Conservation (phyloP, 2,113 vertebrate species). For the Chaetops frenatus region DNA sequence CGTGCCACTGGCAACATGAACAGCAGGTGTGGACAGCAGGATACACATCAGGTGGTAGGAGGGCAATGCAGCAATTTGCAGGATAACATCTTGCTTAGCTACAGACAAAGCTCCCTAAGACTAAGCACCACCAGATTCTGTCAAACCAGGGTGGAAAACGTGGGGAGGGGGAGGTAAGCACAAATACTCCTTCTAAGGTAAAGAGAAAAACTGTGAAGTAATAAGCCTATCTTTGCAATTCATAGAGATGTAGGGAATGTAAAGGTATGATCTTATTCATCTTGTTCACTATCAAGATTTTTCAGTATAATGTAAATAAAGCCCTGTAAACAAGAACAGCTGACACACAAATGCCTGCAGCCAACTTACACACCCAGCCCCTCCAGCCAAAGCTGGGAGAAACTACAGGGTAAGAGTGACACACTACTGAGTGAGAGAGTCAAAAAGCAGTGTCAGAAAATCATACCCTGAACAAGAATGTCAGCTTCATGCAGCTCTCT, state of each 20-base stretch:
- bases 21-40: neutral
- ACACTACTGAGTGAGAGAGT: neutral
- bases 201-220: neutral
- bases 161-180: fast-evolving
- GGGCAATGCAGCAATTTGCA: neutral
- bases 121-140: neutral
- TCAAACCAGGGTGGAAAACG: neutral
- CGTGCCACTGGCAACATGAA: neutral
- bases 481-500: neutral
- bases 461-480: neutral
- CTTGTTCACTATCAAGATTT: neutral
- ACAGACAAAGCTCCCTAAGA: neutral
- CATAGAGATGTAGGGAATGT: neutral
- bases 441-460: neutral
- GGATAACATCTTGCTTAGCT: neutral
- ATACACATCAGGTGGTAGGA: neutral
- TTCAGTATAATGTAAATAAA: neutral
- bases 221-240: neutral
- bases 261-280: neutral
- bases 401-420: neutral
- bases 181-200: neutral
- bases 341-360: neutral
- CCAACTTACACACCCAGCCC: neutral
- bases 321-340: neutral
- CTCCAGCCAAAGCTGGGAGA: neutral